phyloP scores from a whole-genome alignment of 2,888 invertebrate species.

The Seladonia tumulorum region DNA sequence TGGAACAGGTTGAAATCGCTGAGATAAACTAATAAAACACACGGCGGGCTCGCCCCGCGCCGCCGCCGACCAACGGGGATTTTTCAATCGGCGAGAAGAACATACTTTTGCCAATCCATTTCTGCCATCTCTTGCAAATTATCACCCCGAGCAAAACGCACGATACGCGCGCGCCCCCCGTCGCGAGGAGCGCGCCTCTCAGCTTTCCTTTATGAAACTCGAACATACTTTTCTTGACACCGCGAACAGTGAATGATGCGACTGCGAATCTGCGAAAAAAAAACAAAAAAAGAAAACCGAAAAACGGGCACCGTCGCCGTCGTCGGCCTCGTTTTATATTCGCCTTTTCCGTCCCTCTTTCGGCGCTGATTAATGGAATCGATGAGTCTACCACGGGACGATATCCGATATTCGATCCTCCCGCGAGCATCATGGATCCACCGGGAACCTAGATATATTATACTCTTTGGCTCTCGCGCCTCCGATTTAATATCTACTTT shows the following conservation, averaged over 20 bases:
- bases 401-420: conserved; percentile 11
- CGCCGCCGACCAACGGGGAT: conserved; percentile 38
- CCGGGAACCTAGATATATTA: not conserved
- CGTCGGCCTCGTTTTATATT: not conserved
- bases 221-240: conserved; percentile 66
- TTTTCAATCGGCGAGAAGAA: conserved; percentile 67
- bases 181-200: conserved; percentile 51
- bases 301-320: conserved; percentile 24
- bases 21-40: conserved; percentile 54
- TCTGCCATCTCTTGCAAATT: conserved; percentile 70
- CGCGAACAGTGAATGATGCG: conserved; percentile 54
- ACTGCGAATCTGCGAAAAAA: not conserved
- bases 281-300: not conserved
- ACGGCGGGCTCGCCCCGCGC: conserved; percentile 3
- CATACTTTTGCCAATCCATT: conserved; percentile 70
- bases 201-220: conserved; percentile 67
- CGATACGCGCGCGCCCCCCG: conserved; percentile 62
- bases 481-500: not conserved
- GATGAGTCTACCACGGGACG: conserved; percentile 28
- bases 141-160: conserved; percentile 67
- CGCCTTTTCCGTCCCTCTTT: not conserved
- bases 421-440: not conserved
- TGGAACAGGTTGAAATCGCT: conserved; percentile 43
- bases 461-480: not conserved
- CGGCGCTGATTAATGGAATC: conserved; percentile 32